phyloP scores from a whole-genome alignment of 64 coral and sea anemone species.

The Montipora efflorescens region DNA sequence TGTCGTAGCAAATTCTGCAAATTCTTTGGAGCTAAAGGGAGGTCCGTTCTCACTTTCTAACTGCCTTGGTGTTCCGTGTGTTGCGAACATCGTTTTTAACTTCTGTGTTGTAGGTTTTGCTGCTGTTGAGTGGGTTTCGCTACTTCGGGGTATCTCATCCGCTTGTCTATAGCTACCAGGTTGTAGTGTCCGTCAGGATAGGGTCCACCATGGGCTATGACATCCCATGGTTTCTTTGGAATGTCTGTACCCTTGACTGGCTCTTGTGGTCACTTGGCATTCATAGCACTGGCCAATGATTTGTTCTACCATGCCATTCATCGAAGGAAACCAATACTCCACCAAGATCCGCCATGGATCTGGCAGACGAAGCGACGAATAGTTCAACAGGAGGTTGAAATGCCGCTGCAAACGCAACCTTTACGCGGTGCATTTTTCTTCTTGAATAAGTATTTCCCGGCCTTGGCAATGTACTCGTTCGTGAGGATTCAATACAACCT shows the following conservation, averaged over 20 bases:
- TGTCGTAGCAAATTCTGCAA: background rate
- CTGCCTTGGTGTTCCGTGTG: background rate
- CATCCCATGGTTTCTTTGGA: constrained; percentile 41
- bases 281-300: background rate
- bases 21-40: background rate
- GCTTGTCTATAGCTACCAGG: constrained; percentile 24
- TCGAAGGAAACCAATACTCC: constrained; percentile 36
- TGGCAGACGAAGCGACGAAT: too few species aligned
- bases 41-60: background rate
- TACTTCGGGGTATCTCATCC: background rate
- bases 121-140: too few species aligned
- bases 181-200: constrained; percentile 56
- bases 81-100: too few species aligned
- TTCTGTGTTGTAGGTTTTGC: too few species aligned
- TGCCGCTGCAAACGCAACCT: too few species aligned
- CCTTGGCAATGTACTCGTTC: too few species aligned
- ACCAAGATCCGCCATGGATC: too few species aligned
- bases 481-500: too few species aligned
- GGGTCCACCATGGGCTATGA: constrained; percentile 19
- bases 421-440: too few species aligned
- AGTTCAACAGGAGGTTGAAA: too few species aligned
- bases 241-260: constrained; percentile 5
- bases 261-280: constrained; percentile 30
- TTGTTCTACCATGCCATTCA: constrained; percentile 27
- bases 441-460: too few species aligned